A percentile compares a stretch with the other conserved stretches of the same genome.
Evolutionary conservation across 2,113 vertebrate genomes (phyloP).

Genomic region (Connochaetes taurinus): DNA sequence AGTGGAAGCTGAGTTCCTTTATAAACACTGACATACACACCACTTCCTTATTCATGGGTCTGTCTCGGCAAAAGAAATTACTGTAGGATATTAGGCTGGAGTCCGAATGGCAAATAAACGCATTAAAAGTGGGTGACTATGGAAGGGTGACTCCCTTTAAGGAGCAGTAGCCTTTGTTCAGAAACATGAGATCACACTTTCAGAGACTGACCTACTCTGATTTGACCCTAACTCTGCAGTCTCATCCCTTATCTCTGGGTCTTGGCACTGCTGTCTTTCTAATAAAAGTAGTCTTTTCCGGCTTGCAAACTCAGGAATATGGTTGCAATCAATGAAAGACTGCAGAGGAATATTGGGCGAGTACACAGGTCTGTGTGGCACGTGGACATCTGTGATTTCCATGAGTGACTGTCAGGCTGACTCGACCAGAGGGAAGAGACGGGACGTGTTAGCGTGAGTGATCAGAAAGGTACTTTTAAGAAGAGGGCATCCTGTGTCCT

Average conservation of each 20-base stretch:
- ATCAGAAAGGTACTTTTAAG: neutral
- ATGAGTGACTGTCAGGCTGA: neutral
- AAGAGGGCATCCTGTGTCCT: accelerated
- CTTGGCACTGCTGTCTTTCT: neutral
- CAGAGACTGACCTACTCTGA: accelerated
- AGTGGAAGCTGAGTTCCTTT: neutral
- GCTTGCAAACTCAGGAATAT: neutral
- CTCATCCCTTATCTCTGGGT: neutral
- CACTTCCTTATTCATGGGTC: neutral
- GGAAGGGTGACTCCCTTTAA: accelerated
- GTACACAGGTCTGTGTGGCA: accelerated
- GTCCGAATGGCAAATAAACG: neutral
- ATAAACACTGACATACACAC: accelerated
- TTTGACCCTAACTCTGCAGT: accelerated
- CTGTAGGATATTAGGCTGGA: neutral
- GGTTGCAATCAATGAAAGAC: neutral
- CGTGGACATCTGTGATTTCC: neutral
- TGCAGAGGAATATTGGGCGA: neutral
- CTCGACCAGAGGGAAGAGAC: neutral
- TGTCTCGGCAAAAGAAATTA: neutral
- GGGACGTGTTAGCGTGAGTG: too few species aligned
- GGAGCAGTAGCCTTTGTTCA: neutral
- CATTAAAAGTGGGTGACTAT: neutral
- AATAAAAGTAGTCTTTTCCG: neutral
- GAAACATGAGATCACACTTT: neutral